These are phyloP conservation scores for Leptopterna dolabrata DNA, from an alignment of 2,888 invertebrate genomes.

Conservation along the genomic window DNA sequence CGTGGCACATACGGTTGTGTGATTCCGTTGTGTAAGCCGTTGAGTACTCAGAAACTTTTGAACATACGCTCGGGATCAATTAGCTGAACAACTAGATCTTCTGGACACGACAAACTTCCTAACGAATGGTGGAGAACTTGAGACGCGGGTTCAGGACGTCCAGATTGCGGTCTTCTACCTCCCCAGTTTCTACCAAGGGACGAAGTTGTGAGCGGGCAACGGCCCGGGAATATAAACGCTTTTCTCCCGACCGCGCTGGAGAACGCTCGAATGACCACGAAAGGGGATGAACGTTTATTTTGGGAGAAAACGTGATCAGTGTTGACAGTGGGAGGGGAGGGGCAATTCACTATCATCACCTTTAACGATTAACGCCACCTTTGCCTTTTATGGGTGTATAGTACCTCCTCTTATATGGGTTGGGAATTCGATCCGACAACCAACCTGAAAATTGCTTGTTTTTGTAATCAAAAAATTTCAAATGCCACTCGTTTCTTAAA, in stretches of 20 bases:
- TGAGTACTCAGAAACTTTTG: too few relatives aligned
- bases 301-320: not conserved
- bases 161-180: not conserved
- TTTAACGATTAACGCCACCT: not conserved
- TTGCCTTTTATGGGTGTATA: too few relatives aligned
- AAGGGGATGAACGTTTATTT: conserved; percentile 5
- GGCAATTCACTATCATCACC: not conserved
- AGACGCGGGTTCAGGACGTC: not conserved
- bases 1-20: too few relatives aligned
- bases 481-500: too few relatives aligned
- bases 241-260: not conserved
- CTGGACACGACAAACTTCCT: not conserved
- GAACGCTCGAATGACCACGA: not conserved
- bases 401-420: too few relatives aligned
- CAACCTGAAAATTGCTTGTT: too few relatives aligned
- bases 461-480: too few relatives aligned
- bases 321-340: not conserved
- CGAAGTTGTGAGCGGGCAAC: not conserved
- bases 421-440: too few relatives aligned
- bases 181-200: not conserved
- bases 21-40: too few relatives aligned
- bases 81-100: not conserved
- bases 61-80: not conserved
- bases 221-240: not conserved
- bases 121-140: not conserved